Evolutionary conservation across 2,797 vertebrate genomes (phyloP).

Genomic region (Sebastes elongatus): DNA sequence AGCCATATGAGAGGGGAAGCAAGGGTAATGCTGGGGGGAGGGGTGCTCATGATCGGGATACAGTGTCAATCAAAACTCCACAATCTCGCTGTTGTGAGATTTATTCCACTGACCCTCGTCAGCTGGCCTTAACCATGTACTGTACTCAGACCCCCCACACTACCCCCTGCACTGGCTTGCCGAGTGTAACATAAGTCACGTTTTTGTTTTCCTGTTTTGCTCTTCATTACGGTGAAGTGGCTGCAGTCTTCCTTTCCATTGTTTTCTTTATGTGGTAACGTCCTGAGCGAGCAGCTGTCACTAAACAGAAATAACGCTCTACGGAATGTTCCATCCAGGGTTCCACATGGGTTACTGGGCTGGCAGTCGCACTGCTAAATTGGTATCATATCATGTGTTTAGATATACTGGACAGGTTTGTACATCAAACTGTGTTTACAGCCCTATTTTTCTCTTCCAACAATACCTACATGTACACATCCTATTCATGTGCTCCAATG

Average conservation of each 20-base stretch:
- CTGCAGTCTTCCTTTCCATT: constrained; percentile 39
- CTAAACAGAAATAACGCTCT: constrained; percentile 40
- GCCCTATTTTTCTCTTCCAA: neutral
- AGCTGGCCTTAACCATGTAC: constrained; percentile 20
- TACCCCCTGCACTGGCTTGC: constrained; percentile 45
- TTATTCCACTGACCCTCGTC: constrained; percentile 11
- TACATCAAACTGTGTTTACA: constrained; percentile 48
- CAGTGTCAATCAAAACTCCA: constrained; percentile 37
- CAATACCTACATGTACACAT: neutral
- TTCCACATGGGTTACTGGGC: constrained; percentile 25
- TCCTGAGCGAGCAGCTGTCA: constrained; percentile 55
- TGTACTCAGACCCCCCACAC: constrained; percentile 48
- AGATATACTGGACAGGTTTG: constrained; percentile 42
- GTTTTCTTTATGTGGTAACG: constrained; percentile 52
- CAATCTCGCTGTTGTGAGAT: constrained; percentile 20
- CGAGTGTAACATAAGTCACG: constrained; percentile 12
- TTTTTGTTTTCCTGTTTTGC: constrained; percentile 47
- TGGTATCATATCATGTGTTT: constrained; percentile 43
- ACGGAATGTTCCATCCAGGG: constrained; percentile 50
- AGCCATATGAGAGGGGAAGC: constrained; percentile 79
- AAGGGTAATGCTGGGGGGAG: constrained; percentile 11
- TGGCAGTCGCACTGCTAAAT: constrained; percentile 45
- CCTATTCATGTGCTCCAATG: neutral
- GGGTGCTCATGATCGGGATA: constrained; percentile 26
- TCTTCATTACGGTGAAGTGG: constrained; percentile 18